These are phyloP conservation scores for Orthonevra nobilis DNA, from an alignment of 2,888 invertebrate species.

Conservation along the genomic window DNA sequence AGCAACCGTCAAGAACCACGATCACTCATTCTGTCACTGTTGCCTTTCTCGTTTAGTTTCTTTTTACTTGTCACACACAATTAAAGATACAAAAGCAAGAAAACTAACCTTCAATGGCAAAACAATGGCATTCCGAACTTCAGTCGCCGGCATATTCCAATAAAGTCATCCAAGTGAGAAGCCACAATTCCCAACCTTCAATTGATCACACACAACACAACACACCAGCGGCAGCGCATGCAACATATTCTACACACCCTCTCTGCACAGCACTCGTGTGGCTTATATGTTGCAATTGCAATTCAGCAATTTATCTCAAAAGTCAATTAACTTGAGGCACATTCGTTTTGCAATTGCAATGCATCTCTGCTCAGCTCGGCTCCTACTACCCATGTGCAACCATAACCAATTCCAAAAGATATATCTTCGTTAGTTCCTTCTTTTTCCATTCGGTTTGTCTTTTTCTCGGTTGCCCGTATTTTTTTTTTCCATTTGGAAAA, in stretches of 20 bases:
- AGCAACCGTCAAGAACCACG: too few relatives aligned
- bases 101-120: constrained; percentile 27
- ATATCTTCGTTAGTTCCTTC: constrained; percentile 58
- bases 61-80: background rate
- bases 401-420: constrained; percentile 65
- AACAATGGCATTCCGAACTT: constrained; percentile 17
- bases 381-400: constrained; percentile 20
- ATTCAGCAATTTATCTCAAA: constrained; percentile 69
- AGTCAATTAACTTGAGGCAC: constrained; percentile 69
- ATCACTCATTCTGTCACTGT: too few relatives aligned
- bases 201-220: constrained; percentile 36
- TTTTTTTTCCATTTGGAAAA: constrained; percentile 26
- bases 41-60: too few relatives aligned
- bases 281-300: constrained; percentile 32
- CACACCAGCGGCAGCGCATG: constrained; percentile 13
- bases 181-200: constrained; percentile 56
- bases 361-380: constrained; percentile 43
- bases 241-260: background rate
- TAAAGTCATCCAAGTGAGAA: constrained; percentile 62
- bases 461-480: background rate
- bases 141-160: constrained; percentile 49
- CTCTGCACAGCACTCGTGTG: constrained; percentile 1
- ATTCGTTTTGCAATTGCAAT: constrained; percentile 60
- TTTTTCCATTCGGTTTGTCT: constrained; percentile 2
- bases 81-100: constrained; percentile 5